Evolutionary conservation across 2,888 invertebrate genomes (phyloP).

Genomic region (Celastrina argiolus): DNA sequence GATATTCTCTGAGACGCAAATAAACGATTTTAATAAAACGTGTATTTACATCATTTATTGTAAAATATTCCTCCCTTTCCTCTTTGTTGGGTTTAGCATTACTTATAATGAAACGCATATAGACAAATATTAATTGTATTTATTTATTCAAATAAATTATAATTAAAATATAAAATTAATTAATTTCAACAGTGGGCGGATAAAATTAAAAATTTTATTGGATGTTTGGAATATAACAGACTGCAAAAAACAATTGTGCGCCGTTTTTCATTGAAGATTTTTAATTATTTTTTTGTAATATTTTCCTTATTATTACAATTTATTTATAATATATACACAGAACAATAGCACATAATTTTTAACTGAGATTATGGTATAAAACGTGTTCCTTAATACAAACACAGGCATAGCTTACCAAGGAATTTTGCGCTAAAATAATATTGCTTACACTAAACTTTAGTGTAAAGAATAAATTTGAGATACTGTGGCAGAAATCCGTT

Average conservation of each 20-base stretch:
- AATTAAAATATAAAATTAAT: slow-evolving; percentile 61
- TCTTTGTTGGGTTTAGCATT: not conserved
- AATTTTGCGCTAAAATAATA: slow-evolving; percentile 16
- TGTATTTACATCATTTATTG: slow-evolving; percentile 29
- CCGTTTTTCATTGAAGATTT: slow-evolving; percentile 27
- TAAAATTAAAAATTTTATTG: slow-evolving; percentile 51
- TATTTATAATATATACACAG: slow-evolving; percentile 17
- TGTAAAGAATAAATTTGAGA: not conserved
- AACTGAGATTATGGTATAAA: slow-evolving; percentile 18
- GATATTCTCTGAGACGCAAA: slow-evolving; percentile 44
- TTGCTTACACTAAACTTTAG: slow-evolving; percentile 2
- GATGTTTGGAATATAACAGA: slow-evolving; percentile 42
- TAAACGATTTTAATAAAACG: slow-evolving; percentile 49
- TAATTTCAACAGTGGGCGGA: slow-evolving; percentile 55
- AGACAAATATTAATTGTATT: slow-evolving; percentile 74
- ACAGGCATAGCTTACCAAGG: not conserved
- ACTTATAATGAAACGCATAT: slow-evolving; percentile 28
- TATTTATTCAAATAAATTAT: slow-evolving; percentile 74
- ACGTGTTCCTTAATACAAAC: not conserved
- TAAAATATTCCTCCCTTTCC: not conserved
- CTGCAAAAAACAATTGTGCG: slow-evolving; percentile 54
- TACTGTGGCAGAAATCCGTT: slow-evolving; percentile 15
- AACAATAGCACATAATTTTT: slow-evolving; percentile 13
- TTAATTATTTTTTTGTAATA: slow-evolving; percentile 28
- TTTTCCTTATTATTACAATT: slow-evolving; percentile 33